Evolutionary conservation across 1,140 invertebrate genomes (phyloP), one percentile per base, ranked within the genome.

Genomic region (Drosophila mauritiana): DNA sequence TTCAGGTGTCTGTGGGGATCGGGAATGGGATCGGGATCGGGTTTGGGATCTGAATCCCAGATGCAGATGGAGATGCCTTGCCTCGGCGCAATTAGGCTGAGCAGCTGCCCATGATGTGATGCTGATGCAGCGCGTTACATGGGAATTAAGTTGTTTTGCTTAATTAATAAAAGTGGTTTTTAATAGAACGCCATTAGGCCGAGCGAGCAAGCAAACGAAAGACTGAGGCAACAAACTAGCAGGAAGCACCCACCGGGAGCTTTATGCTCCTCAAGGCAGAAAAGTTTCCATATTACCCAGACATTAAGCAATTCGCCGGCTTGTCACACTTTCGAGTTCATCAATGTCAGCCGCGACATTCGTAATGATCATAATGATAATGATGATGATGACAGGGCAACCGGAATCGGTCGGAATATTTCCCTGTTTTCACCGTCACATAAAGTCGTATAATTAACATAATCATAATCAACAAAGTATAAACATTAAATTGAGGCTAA

Each of bases 391-490:
- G 68, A 70, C 65, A 72, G 43, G 43, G 64, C 64, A 86, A 88
- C 79, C 80, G 59, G 80, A 83, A 20, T 20, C 15, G 40, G 40
- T 42, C n/a, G 42, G 42, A 45, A 63, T 49, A 40, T 48, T 62
- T 78, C 59, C 77, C 70, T 80, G 63, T 80, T 84, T 84, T 84
- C 72, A 65, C 74, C 80, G 69, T 79, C 84, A 75, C 84, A 89
- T 89, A 89, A 89, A 89, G 82, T 83, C 78, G 78, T 89, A 89
- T 89, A 89, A 89, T 89, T 89, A 89, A 89, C 84, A 89, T 89
- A 89, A 89, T 89, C 85, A 89, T 89, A 89, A 89, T 89, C 85
- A 89, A 90, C 85, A 81, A 81, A 89, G 86, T 90, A 89, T 90
- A 85, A 89, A 90, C 85, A 80, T 81, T 85, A 89, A 89, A 89